These are phyloP conservation scores for Leptinotarsa haldemani DNA, from an alignment of 2,888 invertebrate species.

Conservation along the genomic window DNA sequence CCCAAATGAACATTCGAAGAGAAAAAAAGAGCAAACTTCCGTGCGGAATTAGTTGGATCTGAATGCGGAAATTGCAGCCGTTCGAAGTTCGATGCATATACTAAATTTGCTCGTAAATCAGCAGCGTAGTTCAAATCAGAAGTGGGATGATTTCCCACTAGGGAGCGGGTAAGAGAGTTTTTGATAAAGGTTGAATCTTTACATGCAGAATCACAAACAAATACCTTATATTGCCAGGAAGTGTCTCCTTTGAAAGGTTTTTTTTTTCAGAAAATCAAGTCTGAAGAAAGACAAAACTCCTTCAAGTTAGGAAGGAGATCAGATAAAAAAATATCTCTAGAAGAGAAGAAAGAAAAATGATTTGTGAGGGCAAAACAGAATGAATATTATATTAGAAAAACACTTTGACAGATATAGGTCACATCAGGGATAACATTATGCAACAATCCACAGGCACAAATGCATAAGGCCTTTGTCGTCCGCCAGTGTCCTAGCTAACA, in stretches of 20 bases:
- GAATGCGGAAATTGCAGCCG: slow-evolving; percentile 12
- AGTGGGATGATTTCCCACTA: not conserved
- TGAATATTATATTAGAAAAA: too few species aligned
- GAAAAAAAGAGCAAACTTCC: not conserved
- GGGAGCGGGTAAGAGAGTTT: not conserved
- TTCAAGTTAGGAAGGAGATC: too few species aligned
- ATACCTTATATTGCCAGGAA: not conserved
- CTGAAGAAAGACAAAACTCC: too few species aligned
- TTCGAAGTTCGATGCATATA: slow-evolving; percentile 2
- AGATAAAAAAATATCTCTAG: too few species aligned
- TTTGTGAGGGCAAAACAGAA: too few species aligned
- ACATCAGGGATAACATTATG: too few species aligned
- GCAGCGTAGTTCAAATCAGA: not conserved
- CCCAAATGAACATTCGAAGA: not conserved
- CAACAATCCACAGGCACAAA: too few species aligned
- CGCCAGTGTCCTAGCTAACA: too few species aligned
- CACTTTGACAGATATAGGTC: too few species aligned
- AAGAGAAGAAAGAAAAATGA: too few species aligned
- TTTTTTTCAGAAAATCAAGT: not conserved
- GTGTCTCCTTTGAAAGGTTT: not conserved
- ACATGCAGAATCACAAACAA: not conserved
- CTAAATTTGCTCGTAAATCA: not conserved
- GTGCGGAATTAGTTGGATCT: not conserved
- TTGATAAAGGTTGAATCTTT: too few species aligned
- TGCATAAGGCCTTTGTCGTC: too few species aligned